phyloP scores from a whole-genome alignment of 2,888 invertebrate species.

The Chaitophorus viminalis region DNA sequence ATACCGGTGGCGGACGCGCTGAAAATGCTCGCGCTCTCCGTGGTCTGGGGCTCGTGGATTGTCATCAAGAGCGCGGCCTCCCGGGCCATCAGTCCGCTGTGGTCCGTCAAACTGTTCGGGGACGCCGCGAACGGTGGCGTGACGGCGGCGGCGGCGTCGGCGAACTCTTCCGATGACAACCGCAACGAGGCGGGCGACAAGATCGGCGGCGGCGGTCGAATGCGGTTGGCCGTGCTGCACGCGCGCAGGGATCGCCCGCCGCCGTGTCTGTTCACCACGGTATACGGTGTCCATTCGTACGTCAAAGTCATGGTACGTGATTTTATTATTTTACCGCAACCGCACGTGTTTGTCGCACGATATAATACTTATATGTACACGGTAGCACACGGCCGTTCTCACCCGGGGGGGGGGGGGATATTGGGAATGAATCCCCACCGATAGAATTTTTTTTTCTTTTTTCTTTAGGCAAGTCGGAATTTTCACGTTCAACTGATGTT shows the following conservation, averaged over 20 bases:
- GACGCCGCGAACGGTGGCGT: background rate
- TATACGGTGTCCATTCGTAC: conserved; percentile 74
- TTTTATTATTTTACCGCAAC: too few species aligned
- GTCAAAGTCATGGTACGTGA: conserved; percentile 73
- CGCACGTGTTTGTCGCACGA: too few species aligned
- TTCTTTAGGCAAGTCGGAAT: too few species aligned
- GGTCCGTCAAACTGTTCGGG: background rate
- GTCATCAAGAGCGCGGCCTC: conserved; percentile 69
- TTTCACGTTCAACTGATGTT: too few species aligned
- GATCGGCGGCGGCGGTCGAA: background rate
- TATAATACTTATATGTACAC: too few species aligned
- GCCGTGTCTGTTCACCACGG: conserved; percentile 72
- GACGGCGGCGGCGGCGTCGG: background rate
- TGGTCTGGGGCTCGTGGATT: conserved; percentile 70
- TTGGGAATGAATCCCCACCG: too few species aligned
- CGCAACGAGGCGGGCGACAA: background rate
- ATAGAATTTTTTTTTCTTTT: too few species aligned
- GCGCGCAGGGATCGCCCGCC: conserved; percentile 72
- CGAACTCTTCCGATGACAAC: too few species aligned
- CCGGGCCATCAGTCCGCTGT: conserved; percentile 66
- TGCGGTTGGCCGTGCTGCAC: conserved; percentile 13
- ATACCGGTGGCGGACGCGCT: conserved; percentile 69
- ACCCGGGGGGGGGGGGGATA: too few species aligned
- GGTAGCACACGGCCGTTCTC: too few species aligned
- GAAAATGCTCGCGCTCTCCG: conserved; percentile 70